Base-by-base conservation (phyloP, 2,797 vertebrate genomes). In the Rhabdomys pumilio region DNA sequence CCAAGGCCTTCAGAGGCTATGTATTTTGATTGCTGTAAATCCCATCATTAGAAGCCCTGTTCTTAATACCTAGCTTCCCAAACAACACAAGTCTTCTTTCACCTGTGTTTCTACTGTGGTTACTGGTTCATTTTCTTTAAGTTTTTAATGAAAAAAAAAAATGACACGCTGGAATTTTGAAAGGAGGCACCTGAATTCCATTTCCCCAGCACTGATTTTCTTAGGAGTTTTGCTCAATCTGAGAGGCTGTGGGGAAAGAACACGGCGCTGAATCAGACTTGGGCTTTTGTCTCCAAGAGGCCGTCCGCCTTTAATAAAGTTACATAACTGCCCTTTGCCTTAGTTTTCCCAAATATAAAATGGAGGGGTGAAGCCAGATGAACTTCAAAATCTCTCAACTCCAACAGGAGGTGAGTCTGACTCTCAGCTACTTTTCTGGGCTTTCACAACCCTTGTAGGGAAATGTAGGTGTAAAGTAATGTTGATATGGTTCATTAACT, bases 291-390 rank as follows among this genome's bases (percentile, higher is more conserved):
- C 69, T 93, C 61, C 38, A 81, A 90, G 59, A 89, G 87, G 76
- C 87, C 81, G 20, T 90, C 12, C 29, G 76, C 95, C 31, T 90
- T 81, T 94, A 81, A 87, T 69, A 73, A 89, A 84, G 59, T 81
- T 87, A 93, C 24, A 47, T 86, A 93, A 90, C 77, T 88, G 53
- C 72, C 67, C 89, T 91, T 91, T 90, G 95, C 72, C 72, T 96
- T 93, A 55, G 65, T 90, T 93, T 97, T 85, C 65, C 59, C 69
- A 53, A 95, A 75, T 92, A 90, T 77, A 80, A 94, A 95, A 65
- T 93, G 61, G 93, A 88, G 44, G n/a, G 3, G n/a, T 80, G 73
- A 81, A 75, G 67, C 29, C 67, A 73, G 79, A 73, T 50, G 26
- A 94, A 93, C 69, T 89, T 97, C 72, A 89, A 89, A 63, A 61